Evolutionary conservation across 2,888 invertebrate genomes (phyloP).

Genomic region (Alentia gelatinosa): DNA sequence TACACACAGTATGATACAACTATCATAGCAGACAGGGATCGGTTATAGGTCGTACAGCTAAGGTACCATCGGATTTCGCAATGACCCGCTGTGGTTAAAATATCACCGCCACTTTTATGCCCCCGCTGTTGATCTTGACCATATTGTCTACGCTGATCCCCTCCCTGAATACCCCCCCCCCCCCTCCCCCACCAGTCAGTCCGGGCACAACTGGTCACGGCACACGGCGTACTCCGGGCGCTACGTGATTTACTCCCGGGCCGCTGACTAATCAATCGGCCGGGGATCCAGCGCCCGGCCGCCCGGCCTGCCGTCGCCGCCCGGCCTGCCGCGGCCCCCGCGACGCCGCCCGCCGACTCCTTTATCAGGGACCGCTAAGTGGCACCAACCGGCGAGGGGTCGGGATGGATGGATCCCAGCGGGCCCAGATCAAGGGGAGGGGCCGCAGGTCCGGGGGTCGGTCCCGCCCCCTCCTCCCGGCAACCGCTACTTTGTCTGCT

Average conservation of each 20-base stretch:
- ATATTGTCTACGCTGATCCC: slow-evolving; percentile 10
- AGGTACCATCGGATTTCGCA: too few species aligned
- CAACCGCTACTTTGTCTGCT: background rate
- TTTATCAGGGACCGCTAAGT: slow-evolving; percentile 5
- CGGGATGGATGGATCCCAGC: slow-evolving; percentile 29
- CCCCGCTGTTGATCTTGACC: slow-evolving; percentile 7
- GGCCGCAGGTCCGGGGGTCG: background rate
- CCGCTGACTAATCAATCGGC: slow-evolving; percentile 4
- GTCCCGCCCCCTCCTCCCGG: background rate
- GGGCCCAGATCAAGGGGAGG: slow-evolving; percentile 15
- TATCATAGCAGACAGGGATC: too few species aligned
- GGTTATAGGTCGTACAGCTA: too few species aligned
- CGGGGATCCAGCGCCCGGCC: background rate
- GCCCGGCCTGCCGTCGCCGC: background rate
- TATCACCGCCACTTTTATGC: background rate
- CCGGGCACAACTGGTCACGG: background rate
- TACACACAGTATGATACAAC: too few species aligned
- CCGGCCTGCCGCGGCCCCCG: background rate
- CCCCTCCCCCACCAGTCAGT: background rate
- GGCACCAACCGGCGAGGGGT: background rate
- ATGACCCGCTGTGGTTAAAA: background rate
- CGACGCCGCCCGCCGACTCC: background rate
- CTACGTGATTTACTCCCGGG: slow-evolving; percentile 15
- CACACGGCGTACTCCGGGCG: background rate
- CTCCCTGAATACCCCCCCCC: background rate